A percentile compares a stretch with the other conserved stretches of the same genome.
Evolutionary conservation across 2,113 vertebrate species (phyloP).

Genomic region (Albula goreensis): DNA sequence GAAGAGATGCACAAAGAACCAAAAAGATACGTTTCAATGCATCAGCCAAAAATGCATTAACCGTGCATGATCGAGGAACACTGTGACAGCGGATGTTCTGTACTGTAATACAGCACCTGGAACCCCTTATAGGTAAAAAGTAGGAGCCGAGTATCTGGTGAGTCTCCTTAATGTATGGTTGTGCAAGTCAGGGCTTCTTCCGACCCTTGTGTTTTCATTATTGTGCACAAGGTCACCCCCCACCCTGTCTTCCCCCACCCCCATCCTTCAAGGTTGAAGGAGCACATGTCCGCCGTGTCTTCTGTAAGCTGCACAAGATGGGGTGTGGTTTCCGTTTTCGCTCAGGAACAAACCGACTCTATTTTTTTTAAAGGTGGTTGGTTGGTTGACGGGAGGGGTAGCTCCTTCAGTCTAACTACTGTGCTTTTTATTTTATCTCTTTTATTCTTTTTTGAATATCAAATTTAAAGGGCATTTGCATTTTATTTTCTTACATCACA

Average conservation of each 20-base stretch:
- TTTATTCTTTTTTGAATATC: neutral
- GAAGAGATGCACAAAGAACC: too few species aligned
- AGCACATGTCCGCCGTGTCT: neutral
- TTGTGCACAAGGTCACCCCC: neutral
- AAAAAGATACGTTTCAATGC: too few species aligned
- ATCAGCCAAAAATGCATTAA: too few species aligned
- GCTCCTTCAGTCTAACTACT: neutral
- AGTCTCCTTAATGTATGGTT: neutral
- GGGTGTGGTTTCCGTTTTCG: constrained; percentile 14
- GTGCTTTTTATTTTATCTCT: neutral
- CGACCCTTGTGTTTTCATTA: neutral
- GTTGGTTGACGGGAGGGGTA: neutral
- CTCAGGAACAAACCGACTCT: neutral
- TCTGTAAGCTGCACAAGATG: neutral
- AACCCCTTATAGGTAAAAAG: too few species aligned
- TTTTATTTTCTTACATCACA: neutral
- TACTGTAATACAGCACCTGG: too few species aligned
- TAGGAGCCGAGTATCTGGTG: too few species aligned
- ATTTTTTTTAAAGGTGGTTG: neutral
- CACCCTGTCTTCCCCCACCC: neutral
- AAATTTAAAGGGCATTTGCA: neutral
- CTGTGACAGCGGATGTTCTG: too few species aligned
- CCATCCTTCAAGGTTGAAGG: constrained; percentile 3
- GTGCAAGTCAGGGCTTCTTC: neutral
- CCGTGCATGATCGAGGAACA: too few species aligned